Evolutionary conservation across 35 echinoderm and acorn worm genomes (phyloP), one percentile per base, ranked within the genome.

Genomic region (Amphiura filiformis): DNA sequence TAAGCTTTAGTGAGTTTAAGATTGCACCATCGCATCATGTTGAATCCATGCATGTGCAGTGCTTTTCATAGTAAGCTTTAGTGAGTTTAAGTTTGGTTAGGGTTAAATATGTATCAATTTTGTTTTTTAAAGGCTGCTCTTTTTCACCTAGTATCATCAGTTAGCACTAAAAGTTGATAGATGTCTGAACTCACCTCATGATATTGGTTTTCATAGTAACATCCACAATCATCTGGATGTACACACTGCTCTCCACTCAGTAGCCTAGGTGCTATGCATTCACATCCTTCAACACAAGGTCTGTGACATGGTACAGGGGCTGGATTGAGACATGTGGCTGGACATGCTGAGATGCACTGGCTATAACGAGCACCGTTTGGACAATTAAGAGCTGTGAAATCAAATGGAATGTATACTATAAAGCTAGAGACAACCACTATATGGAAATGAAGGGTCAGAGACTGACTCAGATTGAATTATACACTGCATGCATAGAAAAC

Each of bases 321-420:
- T 5, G 31, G 49, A 64, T 91, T 76, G 18, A 82, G 34, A 33
- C 92, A 94, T n/a, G 87, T 94, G 1, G 61, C 76, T 44, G 92
- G 87, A 76, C 92, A 94, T 5, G 61, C 82, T 35, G 44, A 39
- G 23, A 41, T 87, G 57, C 88, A 90, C 5, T 47, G 31, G 34
- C 79, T 87, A 39, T 94, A 94, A 18, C 70, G 70, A 22, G 37
- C 38, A 28, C 84, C 92, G 9, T 38, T 82, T 14, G 92, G 92
- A 44, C 92, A 94, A 15, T 41, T 31, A 34, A 94, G 57, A 15
- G 87, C 92, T 94, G 49, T 34, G 28, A 34, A 64, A 64, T 34
- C 18, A 80, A 88, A 37, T 18, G 65, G 13, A 34, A 39, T 37
- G 35, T 76, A 26, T 65, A 70, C 31, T 26, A 32, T 80, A 35